phyloP scores from a whole-genome alignment of 2,113 vertebrate genomes.

The Leptosomus discolor region DNA sequence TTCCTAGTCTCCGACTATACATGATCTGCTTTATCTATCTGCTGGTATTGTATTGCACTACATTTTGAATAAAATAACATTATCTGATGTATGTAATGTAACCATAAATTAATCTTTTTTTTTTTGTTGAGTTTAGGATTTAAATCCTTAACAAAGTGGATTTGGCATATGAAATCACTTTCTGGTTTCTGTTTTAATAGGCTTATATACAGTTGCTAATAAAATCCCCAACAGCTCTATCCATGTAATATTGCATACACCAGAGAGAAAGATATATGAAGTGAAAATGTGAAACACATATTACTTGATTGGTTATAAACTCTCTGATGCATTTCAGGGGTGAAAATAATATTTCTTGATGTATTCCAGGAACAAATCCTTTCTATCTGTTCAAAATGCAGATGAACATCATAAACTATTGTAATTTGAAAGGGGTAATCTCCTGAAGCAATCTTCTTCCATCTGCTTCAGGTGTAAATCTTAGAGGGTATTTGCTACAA shows the following conservation, averaged over 20 bases:
- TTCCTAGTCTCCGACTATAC: not conserved
- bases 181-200: not conserved
- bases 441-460: constrained; percentile 55
- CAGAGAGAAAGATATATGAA: constrained; percentile 2
- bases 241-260: not conserved
- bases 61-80: not conserved
- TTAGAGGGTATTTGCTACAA: constrained; percentile 37
- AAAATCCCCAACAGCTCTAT: not conserved
- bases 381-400: constrained; percentile 73
- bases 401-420: constrained; percentile 64
- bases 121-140: not conserved
- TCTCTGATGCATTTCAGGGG: constrained; percentile 46
- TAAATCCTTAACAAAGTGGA: constrained; percentile 4
- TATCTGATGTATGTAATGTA: not conserved
- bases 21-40: not conserved
- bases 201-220: not conserved
- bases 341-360: constrained; percentile 55
- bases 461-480: constrained; percentile 64
- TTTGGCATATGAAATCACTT: not conserved
- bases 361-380: constrained; percentile 62
- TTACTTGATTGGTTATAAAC: constrained; percentile 54
- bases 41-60: not conserved
- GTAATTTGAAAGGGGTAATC: constrained; percentile 60
- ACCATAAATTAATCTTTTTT: not conserved
- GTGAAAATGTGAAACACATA: constrained; percentile 48